Conservation (phyloP, 2,797 vertebrate species). For the Sandelia bainsii region DNA sequence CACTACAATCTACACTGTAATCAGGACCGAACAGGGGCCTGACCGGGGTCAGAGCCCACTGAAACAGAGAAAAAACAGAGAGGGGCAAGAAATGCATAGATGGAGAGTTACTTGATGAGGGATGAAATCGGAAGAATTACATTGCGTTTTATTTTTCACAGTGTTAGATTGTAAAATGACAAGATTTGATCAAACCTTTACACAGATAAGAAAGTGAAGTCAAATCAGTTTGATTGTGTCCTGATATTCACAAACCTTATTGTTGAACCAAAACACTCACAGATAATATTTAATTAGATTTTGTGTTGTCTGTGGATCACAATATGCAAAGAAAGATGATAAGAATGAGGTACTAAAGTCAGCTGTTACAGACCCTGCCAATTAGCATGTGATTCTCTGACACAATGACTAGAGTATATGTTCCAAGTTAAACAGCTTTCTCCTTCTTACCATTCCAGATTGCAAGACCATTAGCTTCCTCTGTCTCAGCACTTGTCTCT, state of each 20-base stretch:
- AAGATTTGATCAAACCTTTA: conserved; percentile 35
- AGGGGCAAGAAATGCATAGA: conserved; percentile 27
- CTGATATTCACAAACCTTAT: conserved; percentile 13
- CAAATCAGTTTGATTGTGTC: neutral
- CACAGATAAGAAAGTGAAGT: conserved; percentile 12
- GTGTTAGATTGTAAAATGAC: conserved; percentile 33
- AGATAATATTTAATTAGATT: conserved; percentile 2
- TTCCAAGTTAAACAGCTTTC: conserved; percentile 63
- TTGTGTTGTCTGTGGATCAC: conserved; percentile 6
- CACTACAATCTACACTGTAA: conserved; percentile 74
- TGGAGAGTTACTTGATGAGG: conserved; percentile 42
- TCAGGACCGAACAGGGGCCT: conserved; percentile 68
- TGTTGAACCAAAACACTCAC: conserved; percentile 14
- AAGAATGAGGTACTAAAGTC: conserved; percentile 52
- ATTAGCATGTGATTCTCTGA: conserved; percentile 63
- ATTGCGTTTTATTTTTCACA: conserved; percentile 2
- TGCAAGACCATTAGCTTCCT: conserved; percentile 77
- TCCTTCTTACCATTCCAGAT: conserved; percentile 52
- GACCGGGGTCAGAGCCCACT: conserved; percentile 45
- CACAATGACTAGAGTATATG: conserved; percentile 63
- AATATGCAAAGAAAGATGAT: conserved; percentile 37
- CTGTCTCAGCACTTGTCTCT: conserved; percentile 79
- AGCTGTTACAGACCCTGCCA: conserved; percentile 62
- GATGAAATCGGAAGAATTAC: conserved; percentile 45
- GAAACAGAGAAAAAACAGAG: conserved; percentile 40